These are phyloP conservation scores for Malacoraja senta DNA, from an alignment of 2,797 vertebrate species.

Conservation along the genomic window DNA sequence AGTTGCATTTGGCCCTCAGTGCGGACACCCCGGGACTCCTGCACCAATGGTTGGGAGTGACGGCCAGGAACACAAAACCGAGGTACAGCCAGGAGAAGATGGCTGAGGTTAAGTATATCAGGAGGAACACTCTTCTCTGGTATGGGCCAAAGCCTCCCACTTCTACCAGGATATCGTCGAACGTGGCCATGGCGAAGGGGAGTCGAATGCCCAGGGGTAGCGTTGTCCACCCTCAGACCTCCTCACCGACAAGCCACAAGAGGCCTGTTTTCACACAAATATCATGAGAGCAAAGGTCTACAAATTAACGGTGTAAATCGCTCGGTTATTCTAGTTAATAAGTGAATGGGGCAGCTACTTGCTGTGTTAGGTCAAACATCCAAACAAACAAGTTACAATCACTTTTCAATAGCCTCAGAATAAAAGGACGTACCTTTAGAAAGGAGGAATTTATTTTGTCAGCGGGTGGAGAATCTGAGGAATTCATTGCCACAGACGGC, in stretches of 20 bases:
- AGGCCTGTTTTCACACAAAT: not conserved
- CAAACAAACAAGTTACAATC: not conserved
- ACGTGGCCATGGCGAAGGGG: slow-evolving; percentile 69
- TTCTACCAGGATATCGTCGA: slow-evolving; percentile 79
- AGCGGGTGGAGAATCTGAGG: too few relatives aligned
- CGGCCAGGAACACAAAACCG: slow-evolving; percentile 83
- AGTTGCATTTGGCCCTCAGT: slow-evolving; percentile 63
- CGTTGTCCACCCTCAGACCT: not conserved
- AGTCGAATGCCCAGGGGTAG: not conserved
- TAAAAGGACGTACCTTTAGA: not conserved
- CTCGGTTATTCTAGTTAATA: slow-evolving; percentile 24
- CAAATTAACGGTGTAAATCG: slow-evolving; percentile 6
- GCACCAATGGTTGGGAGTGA: slow-evolving; percentile 77
- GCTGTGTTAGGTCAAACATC: not conserved
- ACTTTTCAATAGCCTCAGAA: not conserved
- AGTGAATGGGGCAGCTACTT: slow-evolving; percentile 18
- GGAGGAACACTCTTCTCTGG: slow-evolving; percentile 73
- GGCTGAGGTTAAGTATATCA: slow-evolving; percentile 76
- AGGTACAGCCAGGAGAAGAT: slow-evolving; percentile 79
- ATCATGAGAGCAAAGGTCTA: slow-evolving; percentile 24
- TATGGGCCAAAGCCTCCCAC: slow-evolving; percentile 77
- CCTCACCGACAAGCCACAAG: not conserved
- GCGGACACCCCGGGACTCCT: slow-evolving; percentile 59
- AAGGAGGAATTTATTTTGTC: too few relatives aligned
- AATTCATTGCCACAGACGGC: too few relatives aligned